These are phyloP conservation scores for Silurus asotus DNA, from an alignment of 2,113 vertebrate genomes.

Conservation along the genomic window DNA sequence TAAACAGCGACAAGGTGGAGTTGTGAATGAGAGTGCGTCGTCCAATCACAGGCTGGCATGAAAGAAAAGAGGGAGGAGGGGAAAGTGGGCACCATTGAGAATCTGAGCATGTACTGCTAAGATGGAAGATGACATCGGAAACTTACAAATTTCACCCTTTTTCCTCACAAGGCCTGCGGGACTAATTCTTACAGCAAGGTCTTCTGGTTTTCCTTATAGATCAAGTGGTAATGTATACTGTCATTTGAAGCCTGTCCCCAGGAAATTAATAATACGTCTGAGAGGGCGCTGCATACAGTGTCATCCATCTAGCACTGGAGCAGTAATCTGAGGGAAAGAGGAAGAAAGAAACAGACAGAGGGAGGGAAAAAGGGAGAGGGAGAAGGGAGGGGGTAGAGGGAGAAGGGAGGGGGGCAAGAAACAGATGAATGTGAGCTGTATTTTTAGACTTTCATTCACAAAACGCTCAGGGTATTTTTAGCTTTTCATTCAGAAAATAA, in stretches of 20 bases:
- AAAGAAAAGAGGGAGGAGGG: neutral
- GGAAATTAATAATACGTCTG: conserved; percentile 73
- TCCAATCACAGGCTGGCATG: conserved; percentile 27
- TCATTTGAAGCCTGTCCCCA: conserved; percentile 68
- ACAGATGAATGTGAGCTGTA: conserved; percentile 59
- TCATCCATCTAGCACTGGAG: conserved; percentile 61
- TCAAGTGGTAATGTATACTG: conserved; percentile 78
- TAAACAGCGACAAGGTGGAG: conserved; percentile 3
- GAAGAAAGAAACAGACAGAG: conserved; percentile 22
- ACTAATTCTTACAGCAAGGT: conserved; percentile 71
- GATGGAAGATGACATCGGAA: conserved; percentile 61
- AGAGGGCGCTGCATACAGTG: conserved; percentile 66
- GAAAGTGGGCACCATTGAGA: conserved; percentile 62
- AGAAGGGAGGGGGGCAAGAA: conserved; percentile 17
- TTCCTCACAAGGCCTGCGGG: conserved; percentile 65
- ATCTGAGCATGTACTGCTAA: conserved; percentile 60
- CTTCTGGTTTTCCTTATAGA: conserved; percentile 76
- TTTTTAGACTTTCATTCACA: conserved; percentile 72
- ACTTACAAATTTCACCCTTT: conserved; percentile 47
- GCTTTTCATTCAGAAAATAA: conserved; percentile 69
- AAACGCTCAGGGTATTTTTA: conserved; percentile 65
- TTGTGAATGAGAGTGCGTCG: conserved; percentile 14
- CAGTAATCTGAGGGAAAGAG: conserved; percentile 45
- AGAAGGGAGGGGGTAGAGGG: conserved; percentile 38
- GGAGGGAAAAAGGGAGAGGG: conserved; percentile 39